Conservation (phyloP, 2,113 vertebrate genomes). For the Notarius lentiginosus region DNA sequence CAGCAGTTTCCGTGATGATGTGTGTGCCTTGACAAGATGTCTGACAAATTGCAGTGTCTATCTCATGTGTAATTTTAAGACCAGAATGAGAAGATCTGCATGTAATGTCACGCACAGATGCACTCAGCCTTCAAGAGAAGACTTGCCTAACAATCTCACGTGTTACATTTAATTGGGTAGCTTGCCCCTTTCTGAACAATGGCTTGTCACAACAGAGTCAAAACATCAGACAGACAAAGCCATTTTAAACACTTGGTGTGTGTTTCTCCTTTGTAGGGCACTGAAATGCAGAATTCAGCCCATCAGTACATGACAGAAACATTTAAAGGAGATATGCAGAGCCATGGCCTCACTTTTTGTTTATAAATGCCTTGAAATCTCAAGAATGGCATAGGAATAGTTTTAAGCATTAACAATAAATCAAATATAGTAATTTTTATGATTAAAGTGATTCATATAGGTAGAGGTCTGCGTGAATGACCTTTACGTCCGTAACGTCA, state of each 20-base stretch:
- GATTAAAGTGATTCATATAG: no score
- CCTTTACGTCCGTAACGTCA: no score
- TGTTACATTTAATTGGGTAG: constrained; percentile 51
- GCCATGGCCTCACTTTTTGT: no score
- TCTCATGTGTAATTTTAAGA: constrained; percentile 55
- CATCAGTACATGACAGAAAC: background rate
- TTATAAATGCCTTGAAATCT: no score
- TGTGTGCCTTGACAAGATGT: constrained; percentile 63
- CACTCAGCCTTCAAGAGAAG: constrained; percentile 31
- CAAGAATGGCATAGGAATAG: no score
- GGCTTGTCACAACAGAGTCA: constrained; percentile 39
- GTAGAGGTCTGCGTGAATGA: no score
- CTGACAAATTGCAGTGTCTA: constrained; percentile 67
- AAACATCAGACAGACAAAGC: constrained; percentile 36
- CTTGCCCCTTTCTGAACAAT: constrained; percentile 31
- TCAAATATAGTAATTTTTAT: no score
- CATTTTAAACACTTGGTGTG: background rate
- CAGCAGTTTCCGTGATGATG: constrained; percentile 37
- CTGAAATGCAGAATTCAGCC: background rate
- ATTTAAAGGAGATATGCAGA: background rate
- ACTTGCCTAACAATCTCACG: constrained; percentile 43
- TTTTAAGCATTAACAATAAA: no score
- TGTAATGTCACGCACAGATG: constrained; percentile 46
- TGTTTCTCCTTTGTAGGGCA: background rate
- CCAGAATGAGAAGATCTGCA: constrained; percentile 54